Conservation (phyloP, 2,797 vertebrate genomes). For the Tinamus major region DNA sequence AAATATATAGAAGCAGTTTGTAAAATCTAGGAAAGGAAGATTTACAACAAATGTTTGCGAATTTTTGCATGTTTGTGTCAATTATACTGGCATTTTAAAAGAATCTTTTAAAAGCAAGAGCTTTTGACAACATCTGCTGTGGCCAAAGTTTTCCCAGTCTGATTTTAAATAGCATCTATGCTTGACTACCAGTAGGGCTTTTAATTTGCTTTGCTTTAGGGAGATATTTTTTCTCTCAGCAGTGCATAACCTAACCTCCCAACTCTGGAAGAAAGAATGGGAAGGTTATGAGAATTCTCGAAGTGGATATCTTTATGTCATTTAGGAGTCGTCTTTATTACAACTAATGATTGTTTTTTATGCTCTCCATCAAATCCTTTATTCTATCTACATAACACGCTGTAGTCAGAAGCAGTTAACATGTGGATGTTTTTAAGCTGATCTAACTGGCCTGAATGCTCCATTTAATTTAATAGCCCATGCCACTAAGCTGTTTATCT, state of each 20-base stretch:
- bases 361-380: not conserved
- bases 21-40: not conserved
- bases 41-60: not conserved
- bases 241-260: not conserved
- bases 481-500: not conserved
- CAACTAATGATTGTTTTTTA: not conserved
- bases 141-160: not conserved
- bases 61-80: not conserved
- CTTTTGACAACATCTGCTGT: not conserved
- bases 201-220: not conserved
- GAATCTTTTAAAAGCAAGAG: not conserved
- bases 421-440: not conserved
- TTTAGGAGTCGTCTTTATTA: not conserved
- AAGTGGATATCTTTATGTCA: not conserved
- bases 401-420: not conserved
- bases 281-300: conserved; percentile 5
- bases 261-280: not conserved
- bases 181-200: not conserved
- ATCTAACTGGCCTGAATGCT: not conserved
- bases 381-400: not conserved
- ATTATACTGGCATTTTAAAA: not conserved
- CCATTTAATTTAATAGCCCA: not conserved
- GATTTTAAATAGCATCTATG: not conserved
- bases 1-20: not conserved
- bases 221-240: not conserved